Percentiles rank a stretch among this genome's conserved stretches.
Evolutionary conservation across 1,140 invertebrate species (phyloP).

Genomic region (Atopsyche davidsoni): DNA sequence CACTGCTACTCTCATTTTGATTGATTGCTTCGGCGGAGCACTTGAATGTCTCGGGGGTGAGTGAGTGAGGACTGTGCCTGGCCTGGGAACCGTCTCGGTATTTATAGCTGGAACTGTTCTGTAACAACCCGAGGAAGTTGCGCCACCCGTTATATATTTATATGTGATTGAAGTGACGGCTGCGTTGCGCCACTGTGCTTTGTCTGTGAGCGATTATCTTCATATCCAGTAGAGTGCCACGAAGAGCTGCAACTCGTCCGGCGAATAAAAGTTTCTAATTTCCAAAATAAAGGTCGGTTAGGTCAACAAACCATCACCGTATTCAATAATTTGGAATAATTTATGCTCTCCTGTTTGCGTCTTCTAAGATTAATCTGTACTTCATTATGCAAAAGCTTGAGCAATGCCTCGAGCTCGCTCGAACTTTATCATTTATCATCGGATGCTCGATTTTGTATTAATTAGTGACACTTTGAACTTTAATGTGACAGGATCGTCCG

Average conservation of each 20-base stretch:
- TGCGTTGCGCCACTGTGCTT: conserved; percentile 16
- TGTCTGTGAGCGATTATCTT: not conserved
- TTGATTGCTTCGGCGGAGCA: not conserved
- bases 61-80: conserved; percentile 16
- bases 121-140: conserved; percentile 11
- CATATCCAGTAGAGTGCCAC: not conserved
- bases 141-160: conserved; percentile 13
- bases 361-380: too few species aligned
- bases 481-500: too few species aligned
- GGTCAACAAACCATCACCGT: not conserved
- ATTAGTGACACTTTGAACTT: too few species aligned
- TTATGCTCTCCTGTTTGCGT: too few species aligned
- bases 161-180: conserved; percentile 13
- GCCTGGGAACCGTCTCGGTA: conserved; percentile 8
- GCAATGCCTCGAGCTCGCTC: too few species aligned
- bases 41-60: not conserved
- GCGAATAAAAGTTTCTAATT: not conserved
- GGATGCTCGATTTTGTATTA: too few species aligned
- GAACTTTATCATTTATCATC: too few species aligned
- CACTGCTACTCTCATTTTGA: conserved; percentile 24
- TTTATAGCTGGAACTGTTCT: conserved; percentile 24
- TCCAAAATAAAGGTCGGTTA: conserved; percentile 2
- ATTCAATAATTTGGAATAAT: not conserved
- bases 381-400: too few species aligned
- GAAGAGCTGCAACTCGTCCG: not conserved